Evolutionary conservation across 2,888 invertebrate species (phyloP).

Genomic region (Dynastes tityus): DNA sequence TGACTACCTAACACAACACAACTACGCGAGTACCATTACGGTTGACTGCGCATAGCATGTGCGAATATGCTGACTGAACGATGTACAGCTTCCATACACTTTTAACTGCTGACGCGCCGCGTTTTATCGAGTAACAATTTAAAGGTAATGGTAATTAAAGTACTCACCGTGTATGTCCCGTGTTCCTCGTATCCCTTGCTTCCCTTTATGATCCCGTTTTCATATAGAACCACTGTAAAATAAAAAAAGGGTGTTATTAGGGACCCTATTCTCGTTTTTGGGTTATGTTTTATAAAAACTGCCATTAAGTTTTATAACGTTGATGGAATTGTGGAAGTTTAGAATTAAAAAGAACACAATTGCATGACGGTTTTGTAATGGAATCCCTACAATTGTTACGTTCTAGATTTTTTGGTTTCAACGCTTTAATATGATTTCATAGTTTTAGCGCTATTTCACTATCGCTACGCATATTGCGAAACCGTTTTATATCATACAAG

Average conservation of each 20-base stretch:
- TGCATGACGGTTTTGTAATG: too few species aligned
- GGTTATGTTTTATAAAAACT: too few species aligned
- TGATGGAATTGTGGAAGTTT: background rate
- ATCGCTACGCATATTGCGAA: too few species aligned
- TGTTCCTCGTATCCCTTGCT: background rate
- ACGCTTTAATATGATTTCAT: too few species aligned
- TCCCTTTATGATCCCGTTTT: constrained; percentile 15
- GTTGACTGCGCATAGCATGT: background rate
- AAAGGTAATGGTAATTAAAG: constrained; percentile 41
- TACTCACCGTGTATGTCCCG: constrained; percentile 30
- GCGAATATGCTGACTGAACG: background rate
- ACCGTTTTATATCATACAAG: too few species aligned
- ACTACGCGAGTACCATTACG: background rate
- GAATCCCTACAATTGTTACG: too few species aligned
- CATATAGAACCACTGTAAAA: constrained; percentile 35
- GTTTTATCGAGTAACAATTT: constrained; percentile 38
- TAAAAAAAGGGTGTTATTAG: constrained; percentile 12
- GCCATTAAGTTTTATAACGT: background rate
- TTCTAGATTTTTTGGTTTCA: too few species aligned
- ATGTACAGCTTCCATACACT: background rate
- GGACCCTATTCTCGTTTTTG: too few species aligned
- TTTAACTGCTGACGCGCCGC: constrained; percentile 26
- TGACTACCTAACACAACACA: background rate
- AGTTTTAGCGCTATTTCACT: too few species aligned
- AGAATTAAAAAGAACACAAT: too few species aligned